A percentile compares a stretch with the other conserved stretches of the same genome.
phyloP scores from a whole-genome alignment of 2,888 invertebrate genomes.

The Trilocha varians region DNA sequence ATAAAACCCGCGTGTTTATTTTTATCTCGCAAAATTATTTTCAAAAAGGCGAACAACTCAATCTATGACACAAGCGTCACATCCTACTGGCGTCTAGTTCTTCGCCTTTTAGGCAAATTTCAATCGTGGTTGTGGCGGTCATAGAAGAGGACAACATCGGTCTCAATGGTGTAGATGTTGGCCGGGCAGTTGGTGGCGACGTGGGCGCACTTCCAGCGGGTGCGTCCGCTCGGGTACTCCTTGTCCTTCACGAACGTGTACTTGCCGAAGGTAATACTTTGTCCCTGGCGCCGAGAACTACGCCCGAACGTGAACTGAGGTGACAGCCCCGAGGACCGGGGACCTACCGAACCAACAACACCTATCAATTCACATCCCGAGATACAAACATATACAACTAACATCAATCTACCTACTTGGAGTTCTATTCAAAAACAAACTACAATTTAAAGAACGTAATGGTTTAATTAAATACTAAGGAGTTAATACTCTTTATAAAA shows the following conservation, averaged over 20 bases:
- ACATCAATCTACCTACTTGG: not conserved
- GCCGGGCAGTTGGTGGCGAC: constrained; percentile 32
- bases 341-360: constrained; percentile 21
- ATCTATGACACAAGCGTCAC: not conserved
- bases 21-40: not conserved
- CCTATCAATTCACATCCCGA: constrained; percentile 11
- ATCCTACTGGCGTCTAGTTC: not conserved
- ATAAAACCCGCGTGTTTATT: not conserved
- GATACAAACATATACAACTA: not conserved
- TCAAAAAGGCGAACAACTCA: not conserved
- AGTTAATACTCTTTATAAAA: constrained; percentile 63
- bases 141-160: constrained; percentile 38
- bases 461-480: constrained; percentile 49
- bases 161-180: constrained; percentile 40
- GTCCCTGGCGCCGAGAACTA: constrained; percentile 24
- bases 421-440: constrained; percentile 10
- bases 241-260: constrained; percentile 37
- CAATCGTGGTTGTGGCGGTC: constrained; percentile 36
- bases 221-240: constrained; percentile 35
- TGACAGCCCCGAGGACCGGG: constrained; percentile 19
- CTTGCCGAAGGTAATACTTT: constrained; percentile 37
- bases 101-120: not conserved
- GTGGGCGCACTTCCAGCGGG: constrained; percentile 40
- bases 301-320: constrained; percentile 38
- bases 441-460: constrained; percentile 31